Conservation (phyloP, 2,888 invertebrate species). For the Tineola bisselliella region DNA sequence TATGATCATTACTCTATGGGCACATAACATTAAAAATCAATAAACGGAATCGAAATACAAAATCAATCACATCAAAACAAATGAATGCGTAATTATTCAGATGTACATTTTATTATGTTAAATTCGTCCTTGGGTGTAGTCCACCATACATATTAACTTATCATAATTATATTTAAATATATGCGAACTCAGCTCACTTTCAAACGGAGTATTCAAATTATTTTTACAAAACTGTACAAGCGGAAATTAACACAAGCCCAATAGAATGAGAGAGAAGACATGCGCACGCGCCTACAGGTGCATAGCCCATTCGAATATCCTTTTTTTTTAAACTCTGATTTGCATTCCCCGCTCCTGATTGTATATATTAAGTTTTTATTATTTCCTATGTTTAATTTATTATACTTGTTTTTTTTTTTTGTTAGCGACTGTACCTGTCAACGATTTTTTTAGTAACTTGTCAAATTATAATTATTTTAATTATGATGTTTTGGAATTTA, state of each 20-base stretch:
- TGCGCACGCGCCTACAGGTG: constrained; percentile 21
- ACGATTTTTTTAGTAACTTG: not conserved
- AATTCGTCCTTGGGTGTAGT: constrained; percentile 53
- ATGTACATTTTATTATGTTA: constrained; percentile 32
- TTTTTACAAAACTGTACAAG: constrained; percentile 39
- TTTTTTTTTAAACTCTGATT: constrained; percentile 11
- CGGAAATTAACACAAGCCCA: constrained; percentile 40
- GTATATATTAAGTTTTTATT: not conserved
- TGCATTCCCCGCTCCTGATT: constrained; percentile 10
- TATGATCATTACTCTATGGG: not conserved
- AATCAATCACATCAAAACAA: not conserved
- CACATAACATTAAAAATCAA: not conserved
- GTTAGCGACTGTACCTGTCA: not conserved
- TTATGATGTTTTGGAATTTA: not conserved
- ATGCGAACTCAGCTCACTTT: constrained; percentile 48
- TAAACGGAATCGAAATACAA: not conserved
- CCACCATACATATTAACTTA: constrained; percentile 32
- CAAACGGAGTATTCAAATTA: constrained; percentile 39
- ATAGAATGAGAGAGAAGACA: constrained; percentile 23
- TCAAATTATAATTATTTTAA: not conserved
- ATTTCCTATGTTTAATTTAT: constrained; percentile 5
- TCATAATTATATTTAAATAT: constrained; percentile 56
- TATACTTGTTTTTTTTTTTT: not conserved
- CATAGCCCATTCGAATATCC: constrained; percentile 5
- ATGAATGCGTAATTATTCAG: not conserved